Evolutionary conservation across 2,888 invertebrate species (phyloP).

Genomic region (Pammene fasciana): DNA sequence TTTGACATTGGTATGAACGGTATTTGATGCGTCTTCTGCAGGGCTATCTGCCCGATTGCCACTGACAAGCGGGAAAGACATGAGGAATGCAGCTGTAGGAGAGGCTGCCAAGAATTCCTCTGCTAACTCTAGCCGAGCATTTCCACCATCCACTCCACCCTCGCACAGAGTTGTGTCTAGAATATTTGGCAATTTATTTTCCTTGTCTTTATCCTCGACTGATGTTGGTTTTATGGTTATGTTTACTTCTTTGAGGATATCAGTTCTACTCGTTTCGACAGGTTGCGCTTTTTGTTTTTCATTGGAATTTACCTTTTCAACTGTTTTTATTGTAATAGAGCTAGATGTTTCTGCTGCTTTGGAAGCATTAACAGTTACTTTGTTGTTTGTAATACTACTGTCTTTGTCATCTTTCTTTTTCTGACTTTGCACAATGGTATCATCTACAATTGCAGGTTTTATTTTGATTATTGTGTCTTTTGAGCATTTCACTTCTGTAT

Average conservation of each 20-base stretch:
- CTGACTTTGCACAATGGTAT: constrained; percentile 12
- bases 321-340: neutral
- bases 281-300: constrained; percentile 21
- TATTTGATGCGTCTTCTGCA: constrained; percentile 65
- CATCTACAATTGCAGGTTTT: constrained; percentile 20
- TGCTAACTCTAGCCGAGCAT: constrained; percentile 83
- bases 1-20: constrained; percentile 53
- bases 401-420: constrained; percentile 29
- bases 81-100: constrained; percentile 89
- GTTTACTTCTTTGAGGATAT: constrained; percentile 46
- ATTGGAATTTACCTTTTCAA: constrained; percentile 26
- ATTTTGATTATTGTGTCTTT: neutral
- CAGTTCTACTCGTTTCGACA: constrained; percentile 8
- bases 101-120: constrained; percentile 83
- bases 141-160: constrained; percentile 76
- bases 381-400: constrained; percentile 24
- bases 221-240: constrained; percentile 49
- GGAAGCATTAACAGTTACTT: constrained; percentile 30
- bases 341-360: constrained; percentile 25
- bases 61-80: constrained; percentile 89
- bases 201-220: constrained; percentile 63
- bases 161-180: constrained; percentile 74
- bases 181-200: constrained; percentile 68
- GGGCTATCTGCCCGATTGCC: constrained; percentile 80
- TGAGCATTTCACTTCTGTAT: constrained; percentile 5